Evolutionary conservation across 2,797 vertebrate genomes (phyloP).

Genomic region (Tokudaia muenninki): DNA sequence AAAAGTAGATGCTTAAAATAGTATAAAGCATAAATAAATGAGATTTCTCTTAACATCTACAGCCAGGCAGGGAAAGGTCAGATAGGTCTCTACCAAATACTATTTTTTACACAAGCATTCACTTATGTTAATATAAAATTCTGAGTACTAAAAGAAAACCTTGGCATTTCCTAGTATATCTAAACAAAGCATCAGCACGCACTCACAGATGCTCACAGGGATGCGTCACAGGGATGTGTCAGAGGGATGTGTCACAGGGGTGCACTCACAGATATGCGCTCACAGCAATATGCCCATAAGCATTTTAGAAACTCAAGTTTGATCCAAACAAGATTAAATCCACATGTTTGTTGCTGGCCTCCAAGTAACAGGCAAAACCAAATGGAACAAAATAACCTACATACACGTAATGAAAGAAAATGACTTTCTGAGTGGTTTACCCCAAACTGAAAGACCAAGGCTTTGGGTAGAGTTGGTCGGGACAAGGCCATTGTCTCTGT

Average conservation of each 20-base stretch:
- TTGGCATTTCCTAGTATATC: not conserved
- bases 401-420: conserved; percentile 65
- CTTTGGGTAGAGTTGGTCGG: not conserved
- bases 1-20: conserved; percentile 82
- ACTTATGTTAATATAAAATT: conserved; percentile 13
- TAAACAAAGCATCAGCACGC: not conserved
- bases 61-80: not conserved
- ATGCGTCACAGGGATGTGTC: too few species aligned
- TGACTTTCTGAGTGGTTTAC: conserved; percentile 53
- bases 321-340: conserved; percentile 67
- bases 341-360: conserved; percentile 72
- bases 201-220: not conserved
- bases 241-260: too few species aligned
- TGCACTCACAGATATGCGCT: not conserved
- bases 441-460: conserved; percentile 50
- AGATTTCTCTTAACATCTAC: conserved; percentile 58
- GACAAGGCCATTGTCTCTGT: conserved; percentile 55
- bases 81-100: not conserved
- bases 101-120: not conserved
- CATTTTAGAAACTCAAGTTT: conserved; percentile 71
- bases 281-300: not conserved
- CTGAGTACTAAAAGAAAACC: not conserved
- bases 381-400: conserved; percentile 70
- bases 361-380: conserved; percentile 58
- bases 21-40: conserved; percentile 79